A percentile compares a stretch with the other conserved stretches of the same genome.
phyloP scores from a whole-genome alignment of 2,797 vertebrate species.

The Lagorchestes hirsutus region DNA sequence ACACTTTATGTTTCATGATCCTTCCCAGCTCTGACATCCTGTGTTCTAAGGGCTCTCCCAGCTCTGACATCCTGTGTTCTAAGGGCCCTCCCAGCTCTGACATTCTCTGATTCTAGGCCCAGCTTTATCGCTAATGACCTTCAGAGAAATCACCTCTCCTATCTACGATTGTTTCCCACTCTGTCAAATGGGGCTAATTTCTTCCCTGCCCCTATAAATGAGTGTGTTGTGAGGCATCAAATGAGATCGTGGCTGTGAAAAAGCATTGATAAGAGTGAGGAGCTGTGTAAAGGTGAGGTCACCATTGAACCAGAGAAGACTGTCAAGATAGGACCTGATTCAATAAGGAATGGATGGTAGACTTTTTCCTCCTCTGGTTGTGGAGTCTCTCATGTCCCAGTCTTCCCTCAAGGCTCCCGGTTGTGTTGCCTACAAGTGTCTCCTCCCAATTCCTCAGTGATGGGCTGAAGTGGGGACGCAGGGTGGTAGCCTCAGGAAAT shows the following conservation, averaged over 20 bases:
- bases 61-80: background rate
- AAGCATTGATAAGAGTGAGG: background rate
- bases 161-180: background rate
- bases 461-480: background rate
- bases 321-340: background rate
- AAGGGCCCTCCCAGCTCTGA: background rate
- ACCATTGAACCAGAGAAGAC: background rate
- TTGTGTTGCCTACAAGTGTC: background rate
- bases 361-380: background rate
- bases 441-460: background rate
- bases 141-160: background rate
- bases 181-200: background rate
- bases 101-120: background rate
- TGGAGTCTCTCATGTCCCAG: background rate
- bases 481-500: background rate
- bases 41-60: background rate
- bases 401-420: background rate
- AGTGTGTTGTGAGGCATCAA: background rate
- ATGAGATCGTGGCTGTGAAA: background rate
- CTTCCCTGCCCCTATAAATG: background rate
- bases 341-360: background rate
- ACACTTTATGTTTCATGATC: background rate
- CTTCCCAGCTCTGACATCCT: too few species aligned
- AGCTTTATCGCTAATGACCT: background rate
- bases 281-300: background rate